Percentiles rank a stretch among this genome's conserved stretches.
Conservation (phyloP, 1,140 invertebrate species). For the Megathymus violae region DNA sequence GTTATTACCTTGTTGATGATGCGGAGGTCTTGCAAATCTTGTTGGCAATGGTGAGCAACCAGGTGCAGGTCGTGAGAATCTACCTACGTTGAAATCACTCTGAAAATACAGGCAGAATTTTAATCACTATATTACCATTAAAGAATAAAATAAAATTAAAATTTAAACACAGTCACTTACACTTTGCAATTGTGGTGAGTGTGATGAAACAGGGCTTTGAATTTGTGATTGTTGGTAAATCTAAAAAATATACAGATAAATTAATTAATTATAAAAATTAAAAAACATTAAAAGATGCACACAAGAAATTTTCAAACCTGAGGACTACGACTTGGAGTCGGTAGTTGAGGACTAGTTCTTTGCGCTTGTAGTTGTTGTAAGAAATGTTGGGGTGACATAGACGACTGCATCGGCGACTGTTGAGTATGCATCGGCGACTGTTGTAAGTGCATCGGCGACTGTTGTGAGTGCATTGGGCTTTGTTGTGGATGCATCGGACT, state of each 20-base stretch:
- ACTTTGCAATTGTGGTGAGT: slow-evolving; percentile 80
- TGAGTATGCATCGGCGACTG: slow-evolving; percentile 84
- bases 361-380: slow-evolving; percentile 76
- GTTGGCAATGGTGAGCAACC: slow-evolving; percentile 80
- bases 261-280: not conserved
- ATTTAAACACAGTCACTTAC: slow-evolving; percentile 46
- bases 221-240: slow-evolving; percentile 82
- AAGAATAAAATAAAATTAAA: not conserved
- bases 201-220: slow-evolving; percentile 79
- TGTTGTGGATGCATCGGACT: slow-evolving; percentile 70
- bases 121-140: not conserved
- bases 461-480: slow-evolving; percentile 69
- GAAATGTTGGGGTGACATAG: slow-evolving; percentile 78
- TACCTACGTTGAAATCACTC: slow-evolving; percentile 68
- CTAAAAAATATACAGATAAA: slow-evolving; percentile 59
- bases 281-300: slow-evolving; percentile 15
- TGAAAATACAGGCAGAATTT: slow-evolving; percentile 36
- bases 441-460: slow-evolving; percentile 74
- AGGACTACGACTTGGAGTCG: slow-evolving; percentile 79
- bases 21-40: slow-evolving; percentile 78
- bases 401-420: slow-evolving; percentile 82
- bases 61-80: slow-evolving; percentile 76
- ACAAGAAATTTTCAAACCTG: slow-evolving; percentile 57
- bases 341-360: slow-evolving; percentile 76
- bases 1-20: slow-evolving; percentile 83